Percentiles rank a stretch among this genome's conserved stretches.
phyloP scores from a whole-genome alignment of 2,113 vertebrate species.

The Myiagra hebetior region DNA sequence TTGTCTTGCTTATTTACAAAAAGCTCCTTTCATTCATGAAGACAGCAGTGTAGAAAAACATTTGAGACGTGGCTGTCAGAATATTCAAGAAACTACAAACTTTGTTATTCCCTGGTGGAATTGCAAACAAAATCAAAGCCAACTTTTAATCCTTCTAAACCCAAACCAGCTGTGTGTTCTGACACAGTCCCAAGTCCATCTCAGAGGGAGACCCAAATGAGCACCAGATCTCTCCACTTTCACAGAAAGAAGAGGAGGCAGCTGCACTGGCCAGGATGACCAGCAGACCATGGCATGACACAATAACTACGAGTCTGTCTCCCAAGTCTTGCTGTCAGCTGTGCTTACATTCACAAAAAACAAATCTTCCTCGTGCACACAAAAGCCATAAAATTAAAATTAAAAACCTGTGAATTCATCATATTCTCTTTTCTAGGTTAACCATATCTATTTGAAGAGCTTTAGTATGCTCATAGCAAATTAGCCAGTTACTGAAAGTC shows the following conservation, averaged over 20 bases:
- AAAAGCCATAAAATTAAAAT: not conserved
- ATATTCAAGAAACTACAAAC: not conserved
- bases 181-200: not conserved
- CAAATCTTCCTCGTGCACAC: not conserved
- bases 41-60: not conserved
- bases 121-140: not conserved
- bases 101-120: not conserved
- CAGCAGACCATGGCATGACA: not conserved
- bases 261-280: not conserved
- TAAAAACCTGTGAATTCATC: not conserved
- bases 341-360: not conserved
- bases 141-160: not conserved
- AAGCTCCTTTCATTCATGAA: not conserved
- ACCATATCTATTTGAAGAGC: not conserved
- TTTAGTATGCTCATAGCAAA: not conserved
- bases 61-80: not conserved
- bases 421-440: not conserved
- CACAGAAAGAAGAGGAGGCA: not conserved
- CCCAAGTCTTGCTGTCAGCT: not conserved
- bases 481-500: not conserved
- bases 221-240: not conserved
- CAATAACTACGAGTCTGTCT: fast-evolving
- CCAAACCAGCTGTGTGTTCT: not conserved
- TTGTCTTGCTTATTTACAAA: not conserved
- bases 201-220: not conserved